Base-by-base conservation (phyloP, 2,113 vertebrate species). In the Ciconia maguari region DNA sequence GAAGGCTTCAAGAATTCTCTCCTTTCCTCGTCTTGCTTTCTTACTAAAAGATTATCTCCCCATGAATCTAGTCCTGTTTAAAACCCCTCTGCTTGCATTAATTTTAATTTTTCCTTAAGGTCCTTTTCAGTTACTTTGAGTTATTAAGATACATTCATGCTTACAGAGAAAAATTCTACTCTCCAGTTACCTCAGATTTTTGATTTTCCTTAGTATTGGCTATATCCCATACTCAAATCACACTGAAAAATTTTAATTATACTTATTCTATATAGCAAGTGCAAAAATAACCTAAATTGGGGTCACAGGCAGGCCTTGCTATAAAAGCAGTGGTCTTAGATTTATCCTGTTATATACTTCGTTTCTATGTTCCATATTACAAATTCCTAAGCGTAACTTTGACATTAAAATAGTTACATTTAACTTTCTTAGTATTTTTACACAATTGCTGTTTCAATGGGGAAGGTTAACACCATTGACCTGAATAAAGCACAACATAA, bases 331-430 rank as follows among this genome's bases (percentile, higher is more conserved):
- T 74, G 38, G 42, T 61, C n/a, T 80, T 58, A 61, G 34, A 69
- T 92, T 95, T 92, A 84, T 21, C 88, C 32, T 69, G 74, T 27
- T 91, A 86, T 4, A 25, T 36, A 93, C 29, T 92, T 95, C 55
- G 36, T 64, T 97, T 94, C 51, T 91, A 57, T 54, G 93, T 10
- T 74, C 57, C 76, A 64, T 57, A 85, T 77, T 61, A 90, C 10
- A 93, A 89, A 64, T 55, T 90, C 61, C 42, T 91, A 94, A 75
- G 38, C 21, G 58, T 78, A 68, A 95, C 79, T 93, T 62, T 83
- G 80, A 88, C 70, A 82, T 52, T 74, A 64, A 46, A 80, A 82
- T 10, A 42, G 48, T 57, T n/a, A 48, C 5, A 32, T 76, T 88
- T 68, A 77, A 91, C 46, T 85, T 85, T 94, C 68, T 66, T 79